These are phyloP conservation scores for Rhogogaster chlorosoma DNA, from an alignment of 2,888 invertebrate species.

Conservation along the genomic window DNA sequence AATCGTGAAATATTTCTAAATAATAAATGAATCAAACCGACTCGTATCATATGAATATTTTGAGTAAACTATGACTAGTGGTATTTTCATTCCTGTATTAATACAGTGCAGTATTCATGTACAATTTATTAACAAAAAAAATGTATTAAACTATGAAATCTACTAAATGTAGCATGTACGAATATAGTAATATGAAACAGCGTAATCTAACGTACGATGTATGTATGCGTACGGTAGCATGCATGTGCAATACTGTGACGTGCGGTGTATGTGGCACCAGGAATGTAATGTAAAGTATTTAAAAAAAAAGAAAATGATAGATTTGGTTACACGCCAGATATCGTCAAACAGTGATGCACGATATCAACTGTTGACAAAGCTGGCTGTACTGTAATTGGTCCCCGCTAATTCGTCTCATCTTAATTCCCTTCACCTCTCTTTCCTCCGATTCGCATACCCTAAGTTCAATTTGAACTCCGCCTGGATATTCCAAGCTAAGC, in stretches of 20 bases:
- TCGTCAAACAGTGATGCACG: slow-evolving; percentile 88
- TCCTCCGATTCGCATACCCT: slow-evolving; percentile 87
- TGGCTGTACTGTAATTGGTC: slow-evolving; percentile 93
- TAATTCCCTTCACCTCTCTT: slow-evolving; percentile 88
- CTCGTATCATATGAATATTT: slow-evolving; percentile 9
- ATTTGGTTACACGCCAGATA: slow-evolving; percentile 66
- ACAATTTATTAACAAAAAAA: slow-evolving; percentile 30
- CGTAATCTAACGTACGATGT: slow-evolving; percentile 57
- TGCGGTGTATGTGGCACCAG: slow-evolving; percentile 64
- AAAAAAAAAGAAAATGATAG: slow-evolving; percentile 57
- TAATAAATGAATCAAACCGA: background rate
- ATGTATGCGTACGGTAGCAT: slow-evolving; percentile 67
- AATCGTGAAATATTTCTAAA: background rate
- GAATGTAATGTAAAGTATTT: slow-evolving; percentile 69
- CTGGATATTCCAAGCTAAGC: slow-evolving; percentile 87
- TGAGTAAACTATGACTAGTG: slow-evolving; percentile 42
- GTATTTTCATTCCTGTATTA: slow-evolving; percentile 49
- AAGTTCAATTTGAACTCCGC: slow-evolving; percentile 92
- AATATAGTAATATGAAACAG: slow-evolving; percentile 64
- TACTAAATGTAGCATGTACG: slow-evolving; percentile 64
- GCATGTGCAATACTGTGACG: slow-evolving; percentile 72
- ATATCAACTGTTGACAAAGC: slow-evolving; percentile 92
- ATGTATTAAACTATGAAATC: slow-evolving; percentile 59
- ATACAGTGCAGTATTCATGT: slow-evolving; percentile 50
- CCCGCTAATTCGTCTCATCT: slow-evolving; percentile 92